A percentile compares a stretch with the other conserved stretches of the same genome.
These are phyloP conservation scores for Polydrusus cervinus DNA, from an alignment of 2,888 invertebrate genomes.

Conservation along the genomic window DNA sequence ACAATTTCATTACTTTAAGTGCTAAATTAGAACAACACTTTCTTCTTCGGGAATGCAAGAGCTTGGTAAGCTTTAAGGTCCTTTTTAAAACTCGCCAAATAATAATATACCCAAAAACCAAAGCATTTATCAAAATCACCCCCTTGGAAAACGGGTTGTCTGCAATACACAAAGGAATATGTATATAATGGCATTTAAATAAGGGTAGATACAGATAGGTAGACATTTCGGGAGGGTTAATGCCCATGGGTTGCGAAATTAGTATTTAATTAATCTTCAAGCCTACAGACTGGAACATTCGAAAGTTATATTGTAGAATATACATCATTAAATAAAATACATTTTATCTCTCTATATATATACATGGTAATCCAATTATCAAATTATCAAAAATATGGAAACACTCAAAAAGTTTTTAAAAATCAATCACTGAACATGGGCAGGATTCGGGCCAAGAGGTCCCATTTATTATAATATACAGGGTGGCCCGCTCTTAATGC, in stretches of 20 bases:
- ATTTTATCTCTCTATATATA: not conserved
- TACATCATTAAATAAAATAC: not conserved
- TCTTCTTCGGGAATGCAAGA: too few relatives aligned
- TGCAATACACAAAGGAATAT: slow-evolving; percentile 45
- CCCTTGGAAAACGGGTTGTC: slow-evolving; percentile 28
- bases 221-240: slow-evolving; percentile 29
- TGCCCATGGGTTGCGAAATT: slow-evolving; percentile 24
- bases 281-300: slow-evolving; percentile 3
- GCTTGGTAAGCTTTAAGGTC: too few relatives aligned
- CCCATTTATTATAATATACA: too few relatives aligned
- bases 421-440: not conserved
- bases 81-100: not conserved
- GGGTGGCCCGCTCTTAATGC: too few relatives aligned
- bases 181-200: slow-evolving; percentile 42
- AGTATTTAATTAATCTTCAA: slow-evolving; percentile 38
- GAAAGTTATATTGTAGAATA: not conserved
- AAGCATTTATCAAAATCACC: slow-evolving; percentile 38
- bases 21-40: not conserved
- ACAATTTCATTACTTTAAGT: too few relatives aligned
- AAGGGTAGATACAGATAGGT: slow-evolving; percentile 43
- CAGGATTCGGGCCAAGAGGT: not conserved
- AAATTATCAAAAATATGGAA: not conserved
- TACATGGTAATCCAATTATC: not conserved
- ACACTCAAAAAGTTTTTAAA: not conserved
- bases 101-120: slow-evolving; percentile 22